These are phyloP conservation scores for Isoperla grammatica DNA, from an alignment of 2,888 invertebrate genomes.

Conservation along the genomic window DNA sequence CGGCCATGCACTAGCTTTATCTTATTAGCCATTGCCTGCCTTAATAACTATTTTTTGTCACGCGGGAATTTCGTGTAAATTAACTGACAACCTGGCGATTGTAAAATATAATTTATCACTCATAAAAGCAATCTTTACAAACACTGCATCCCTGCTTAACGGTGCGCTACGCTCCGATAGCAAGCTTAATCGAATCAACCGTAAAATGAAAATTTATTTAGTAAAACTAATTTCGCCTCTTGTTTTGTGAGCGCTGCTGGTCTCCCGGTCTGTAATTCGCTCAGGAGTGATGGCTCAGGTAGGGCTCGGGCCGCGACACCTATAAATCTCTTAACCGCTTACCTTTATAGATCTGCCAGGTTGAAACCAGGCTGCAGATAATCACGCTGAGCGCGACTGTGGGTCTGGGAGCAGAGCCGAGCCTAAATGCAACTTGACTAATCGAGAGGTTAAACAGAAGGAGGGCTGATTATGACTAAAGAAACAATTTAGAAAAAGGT, in stretches of 20 bases:
- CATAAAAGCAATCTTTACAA: too few species aligned
- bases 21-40: not conserved
- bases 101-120: constrained; percentile 2
- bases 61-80: not conserved
- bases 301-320: too few species aligned
- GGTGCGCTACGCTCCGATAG: too few species aligned
- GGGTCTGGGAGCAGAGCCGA: too few species aligned
- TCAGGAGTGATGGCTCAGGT: too few species aligned
- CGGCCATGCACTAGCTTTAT: not conserved
- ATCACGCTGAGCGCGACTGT: too few species aligned
- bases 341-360: not conserved
- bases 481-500: too few species aligned
- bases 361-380: not conserved
- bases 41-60: not conserved
- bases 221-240: not conserved
- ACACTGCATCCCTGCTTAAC: too few species aligned
- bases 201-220: constrained; percentile 2
- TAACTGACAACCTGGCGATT: not conserved
- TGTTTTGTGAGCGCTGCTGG: not conserved
- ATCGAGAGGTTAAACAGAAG: too few species aligned
- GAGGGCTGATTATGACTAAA: too few species aligned
- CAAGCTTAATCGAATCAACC: not conserved
- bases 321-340: not conserved
- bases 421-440: too few species aligned
- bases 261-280: not conserved